Evolutionary conservation across 2,113 vertebrate species (phyloP), one percentile per base, ranked within the genome.

Genomic region (Xiphorhynchus elegans): DNA sequence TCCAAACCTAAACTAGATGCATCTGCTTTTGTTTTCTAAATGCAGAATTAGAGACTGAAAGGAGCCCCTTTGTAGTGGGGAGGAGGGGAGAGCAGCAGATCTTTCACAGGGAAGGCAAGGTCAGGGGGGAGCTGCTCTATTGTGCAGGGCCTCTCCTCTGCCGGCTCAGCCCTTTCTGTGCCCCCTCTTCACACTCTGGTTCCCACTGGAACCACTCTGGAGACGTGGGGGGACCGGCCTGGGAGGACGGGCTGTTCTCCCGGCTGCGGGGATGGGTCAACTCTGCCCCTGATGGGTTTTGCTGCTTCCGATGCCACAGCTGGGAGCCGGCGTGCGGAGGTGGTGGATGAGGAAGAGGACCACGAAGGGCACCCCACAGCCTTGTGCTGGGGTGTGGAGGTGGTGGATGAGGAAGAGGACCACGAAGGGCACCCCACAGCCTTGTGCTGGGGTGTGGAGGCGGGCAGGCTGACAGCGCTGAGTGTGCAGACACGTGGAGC

Each of bases 21-120:
- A 92, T 93, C 95, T 90, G 89, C 97, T 96, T 97, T 96, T 97
- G 95, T 96, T 97, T 97, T 95, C 91, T 87, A 95, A 95, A 96
- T 93, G 95, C 95, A 94, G 93, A 95, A 95, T 93, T 95, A 88
- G 85, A 89, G 84, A 17, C 60, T 96, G 95, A 93, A 96, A 95
- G 63, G 94, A 93, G 87, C 69, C 62, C 52, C 93, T 94, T 86
- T 93, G 96, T 93, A 92, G 92, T 50, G 85, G 72, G 94, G 92
- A 95, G 96, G 95, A 97, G 92, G 94, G 95, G 90, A 70, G 80
- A 72, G 64, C 87, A 56, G 90, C 87, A 44, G 84, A 94, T 90
- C 94, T 91, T 85, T 86, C 87, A 92, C 82, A 49, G 82, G 93
- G 90, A 95, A 93, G 10, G 50, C 72, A 92, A 85, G 90, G 92